Evolutionary conservation across 2,888 invertebrate genomes (phyloP).

Genomic region (Pteria penguin): DNA sequence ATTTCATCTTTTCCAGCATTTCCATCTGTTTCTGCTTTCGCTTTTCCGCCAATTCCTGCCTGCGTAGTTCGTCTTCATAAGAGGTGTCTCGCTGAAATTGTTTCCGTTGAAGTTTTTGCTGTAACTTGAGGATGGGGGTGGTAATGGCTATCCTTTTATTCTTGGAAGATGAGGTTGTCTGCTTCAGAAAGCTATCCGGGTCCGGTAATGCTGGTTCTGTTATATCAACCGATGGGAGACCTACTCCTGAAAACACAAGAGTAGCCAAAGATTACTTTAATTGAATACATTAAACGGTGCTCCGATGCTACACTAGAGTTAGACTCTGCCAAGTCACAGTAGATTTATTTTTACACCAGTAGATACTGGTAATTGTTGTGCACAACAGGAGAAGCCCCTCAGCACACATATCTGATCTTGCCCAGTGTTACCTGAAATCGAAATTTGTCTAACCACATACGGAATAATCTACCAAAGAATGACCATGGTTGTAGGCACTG

Average conservation of each 20-base stretch:
- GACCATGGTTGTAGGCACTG: too few relatives aligned
- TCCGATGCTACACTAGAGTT: background rate
- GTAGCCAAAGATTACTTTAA: background rate
- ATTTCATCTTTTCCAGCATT: slow-evolving; percentile 60
- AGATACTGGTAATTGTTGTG: too few relatives aligned
- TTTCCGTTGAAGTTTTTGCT: slow-evolving; percentile 29
- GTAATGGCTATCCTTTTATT: background rate
- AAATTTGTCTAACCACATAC: too few relatives aligned
- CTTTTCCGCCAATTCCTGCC: slow-evolving; percentile 64
- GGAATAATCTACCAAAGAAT: too few relatives aligned
- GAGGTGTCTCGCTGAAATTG: slow-evolving; percentile 55
- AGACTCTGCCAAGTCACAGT: too few relatives aligned
- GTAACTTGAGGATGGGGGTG: slow-evolving; percentile 11
- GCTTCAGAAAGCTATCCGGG: background rate
- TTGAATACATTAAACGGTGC: background rate
- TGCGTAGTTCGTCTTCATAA: slow-evolving; percentile 59
- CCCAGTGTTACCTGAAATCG: too few relatives aligned
- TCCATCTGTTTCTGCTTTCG: slow-evolving; percentile 62
- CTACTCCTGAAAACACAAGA: background rate
- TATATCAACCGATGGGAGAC: slow-evolving; percentile 14
- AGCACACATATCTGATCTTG: too few relatives aligned
- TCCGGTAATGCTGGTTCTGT: slow-evolving; percentile 37
- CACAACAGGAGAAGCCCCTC: too few relatives aligned
- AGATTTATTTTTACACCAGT: too few relatives aligned
- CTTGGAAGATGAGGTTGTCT: slow-evolving; percentile 2